A percentile compares a stretch with the other conserved stretches of the same genome.
Evolutionary conservation across 2,888 invertebrate species (phyloP).

Genomic region (Drepana falcataria): DNA sequence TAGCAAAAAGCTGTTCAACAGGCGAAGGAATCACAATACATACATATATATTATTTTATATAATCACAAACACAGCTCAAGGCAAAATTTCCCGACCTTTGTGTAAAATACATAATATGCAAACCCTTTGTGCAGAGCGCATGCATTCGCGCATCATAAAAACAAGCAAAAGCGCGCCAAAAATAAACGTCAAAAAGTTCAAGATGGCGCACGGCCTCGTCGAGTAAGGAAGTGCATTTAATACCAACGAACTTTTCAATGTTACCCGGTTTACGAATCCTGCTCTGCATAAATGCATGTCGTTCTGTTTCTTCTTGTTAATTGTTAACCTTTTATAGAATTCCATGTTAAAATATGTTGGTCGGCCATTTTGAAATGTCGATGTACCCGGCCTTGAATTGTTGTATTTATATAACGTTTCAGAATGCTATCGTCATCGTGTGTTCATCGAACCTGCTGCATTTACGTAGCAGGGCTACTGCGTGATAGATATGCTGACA

Average conservation of each 20-base stretch:
- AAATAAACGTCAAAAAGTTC: slow-evolving; percentile 74
- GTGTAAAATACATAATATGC: too few relatives aligned
- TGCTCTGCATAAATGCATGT: slow-evolving; percentile 34
- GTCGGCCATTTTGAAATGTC: slow-evolving; percentile 41
- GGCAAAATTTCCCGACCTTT: too few relatives aligned
- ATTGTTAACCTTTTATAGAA: slow-evolving; percentile 49
- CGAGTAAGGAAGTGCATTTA: slow-evolving; percentile 70
- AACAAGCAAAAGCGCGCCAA: slow-evolving; percentile 54
- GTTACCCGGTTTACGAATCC: slow-evolving; percentile 64
- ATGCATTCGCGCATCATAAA: slow-evolving; percentile 9
- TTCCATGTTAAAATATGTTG: slow-evolving; percentile 33
- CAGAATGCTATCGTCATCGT: neutral
- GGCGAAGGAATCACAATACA: too few relatives aligned
- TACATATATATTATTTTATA: too few relatives aligned
- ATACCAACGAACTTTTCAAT: slow-evolving; percentile 77
- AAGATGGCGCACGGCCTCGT: slow-evolving; percentile 70
- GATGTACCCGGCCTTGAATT: slow-evolving; percentile 36
- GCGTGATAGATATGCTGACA: too few relatives aligned
- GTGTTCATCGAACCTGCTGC: too few relatives aligned
- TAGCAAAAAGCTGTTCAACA: too few relatives aligned
- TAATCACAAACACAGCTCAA: too few relatives aligned
- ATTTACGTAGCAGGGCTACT: too few relatives aligned
- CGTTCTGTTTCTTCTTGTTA: slow-evolving; percentile 23
- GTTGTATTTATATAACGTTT: slow-evolving; percentile 7
- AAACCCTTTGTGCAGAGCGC: neutral